Base-by-base conservation (phyloP, 2,113 vertebrate genomes). In the Ia io region DNA sequence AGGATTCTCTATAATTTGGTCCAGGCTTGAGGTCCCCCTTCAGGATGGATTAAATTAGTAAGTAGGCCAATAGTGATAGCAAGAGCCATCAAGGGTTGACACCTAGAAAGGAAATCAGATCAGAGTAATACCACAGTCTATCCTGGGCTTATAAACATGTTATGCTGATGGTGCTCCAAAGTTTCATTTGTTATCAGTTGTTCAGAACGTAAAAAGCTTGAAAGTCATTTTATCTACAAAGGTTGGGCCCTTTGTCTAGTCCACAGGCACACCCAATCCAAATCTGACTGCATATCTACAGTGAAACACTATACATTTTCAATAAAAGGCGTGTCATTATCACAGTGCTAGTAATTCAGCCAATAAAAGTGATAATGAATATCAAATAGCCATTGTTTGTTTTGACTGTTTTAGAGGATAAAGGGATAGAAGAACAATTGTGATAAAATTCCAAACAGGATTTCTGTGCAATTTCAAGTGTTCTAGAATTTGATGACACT, bases 181-280 rank as follows among this genome's bases (percentile, higher is more conserved):
- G 73, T 23, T 80, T 88, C 28, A 86, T 40, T 82, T 92, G 44
- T 84, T 90, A 20, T 93, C 47, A 91, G 35, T 65, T 88, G 53
- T 56, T 92, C 91, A 89, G 67, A 82, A 85, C 61, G 80, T 71
- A 40, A 96, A 90, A 95, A 47, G 51, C 51, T 77, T 93, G 59
- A 65, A 84, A 63, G 56, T n/a, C 63, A 51, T 61, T 13, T 80
- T 74, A 22, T 37, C 25, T n/a, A 78, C 7, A 90, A 70, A 71
- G 44, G 42, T 56, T 53, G 79, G 14, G 11, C 2, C 17, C 6
- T 49, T 37, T 30, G 6, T 32, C 47, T 42, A 84, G 56, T 70
- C 37, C 17, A 69, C 10, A 56, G 22, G 14, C 1, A 8, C 22
- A 76, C n/a, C 91, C 76, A 86, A 88, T 63, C 32, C 40, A 63